Evolutionary conservation across 1,140 invertebrate species (phyloP).

Genomic region (Venustaconcha ellipsiformis): DNA sequence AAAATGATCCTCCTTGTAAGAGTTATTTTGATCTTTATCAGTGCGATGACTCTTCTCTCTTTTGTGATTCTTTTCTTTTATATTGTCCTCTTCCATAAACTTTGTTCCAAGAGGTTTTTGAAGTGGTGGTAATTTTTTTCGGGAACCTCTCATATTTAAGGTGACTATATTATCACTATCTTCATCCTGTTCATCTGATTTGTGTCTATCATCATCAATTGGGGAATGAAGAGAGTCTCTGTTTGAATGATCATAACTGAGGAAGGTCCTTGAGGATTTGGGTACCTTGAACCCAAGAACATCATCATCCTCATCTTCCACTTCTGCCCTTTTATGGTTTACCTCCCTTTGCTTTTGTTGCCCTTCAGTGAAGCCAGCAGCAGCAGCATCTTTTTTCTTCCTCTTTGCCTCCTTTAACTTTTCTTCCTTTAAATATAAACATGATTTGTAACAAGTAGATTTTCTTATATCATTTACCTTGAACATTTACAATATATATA

Average conservation of each 20-base stretch:
- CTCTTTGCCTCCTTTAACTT: slow-evolving; percentile 20
- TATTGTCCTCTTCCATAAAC: background rate
- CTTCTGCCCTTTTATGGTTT: too few relatives aligned
- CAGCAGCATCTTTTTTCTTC: slow-evolving; percentile 9
- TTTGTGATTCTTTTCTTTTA: background rate
- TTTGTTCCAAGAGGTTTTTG: slow-evolving; percentile 3
- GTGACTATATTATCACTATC: too few relatives aligned
- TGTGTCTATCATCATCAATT: too few relatives aligned
- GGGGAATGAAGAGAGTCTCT: too few relatives aligned
- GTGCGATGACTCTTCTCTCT: too few relatives aligned
- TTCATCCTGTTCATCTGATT: too few relatives aligned
- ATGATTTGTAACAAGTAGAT: too few relatives aligned
- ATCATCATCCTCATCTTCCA: slow-evolving; percentile 9
- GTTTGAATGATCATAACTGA: too few relatives aligned
- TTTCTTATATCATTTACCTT: too few relatives aligned
- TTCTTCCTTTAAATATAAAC: slow-evolving; percentile 14
- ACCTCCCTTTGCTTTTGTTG: too few relatives aligned
- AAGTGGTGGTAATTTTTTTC: background rate
- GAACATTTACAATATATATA: too few relatives aligned
- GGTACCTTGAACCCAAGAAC: slow-evolving; percentile 16
- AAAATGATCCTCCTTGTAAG: background rate
- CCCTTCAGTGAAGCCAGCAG: too few relatives aligned
- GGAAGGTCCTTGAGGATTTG: slow-evolving; percentile 15
- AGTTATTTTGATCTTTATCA: background rate
- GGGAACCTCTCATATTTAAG: background rate